Evolutionary conservation across 1,140 invertebrate species (phyloP).

Genomic region (Brachionus sp.): DNA sequence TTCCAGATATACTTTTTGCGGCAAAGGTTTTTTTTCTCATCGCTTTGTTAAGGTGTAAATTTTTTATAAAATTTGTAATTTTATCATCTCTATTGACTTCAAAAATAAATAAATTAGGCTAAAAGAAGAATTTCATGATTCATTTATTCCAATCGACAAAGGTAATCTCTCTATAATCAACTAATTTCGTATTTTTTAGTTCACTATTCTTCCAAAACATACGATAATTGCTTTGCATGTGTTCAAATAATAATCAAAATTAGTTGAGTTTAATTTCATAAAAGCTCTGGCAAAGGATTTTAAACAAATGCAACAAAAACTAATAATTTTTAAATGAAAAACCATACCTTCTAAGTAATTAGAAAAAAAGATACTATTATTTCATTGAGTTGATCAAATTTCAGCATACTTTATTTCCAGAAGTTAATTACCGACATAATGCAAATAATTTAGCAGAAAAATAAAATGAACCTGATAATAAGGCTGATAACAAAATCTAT

Average conservation of each 20-base stretch:
- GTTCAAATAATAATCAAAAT: not conserved
- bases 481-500: not conserved
- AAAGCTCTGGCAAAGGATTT: not conserved
- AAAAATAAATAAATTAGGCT: no score
- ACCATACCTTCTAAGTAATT: not conserved
- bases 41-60: no score
- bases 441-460: not conserved
- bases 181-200: not conserved
- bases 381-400: not conserved
- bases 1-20: no score
- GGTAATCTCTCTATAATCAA: not conserved
- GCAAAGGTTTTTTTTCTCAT: no score
- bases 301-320: not conserved
- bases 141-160: not conserved
- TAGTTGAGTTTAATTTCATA: not conserved
- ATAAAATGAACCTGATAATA: not conserved
- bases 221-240: conserved; percentile 28
- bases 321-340: not conserved
- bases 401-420: not conserved
- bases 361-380: not conserved
- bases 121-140: not conserved
- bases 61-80: no score
- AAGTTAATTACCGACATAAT: not conserved
- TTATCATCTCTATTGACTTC: no score
- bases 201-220: not conserved